A percentile compares a stretch with the other conserved stretches of the same genome.
Evolutionary conservation across 2,888 invertebrate genomes (phyloP).

Genomic region (Microctonus hyperodae): DNA sequence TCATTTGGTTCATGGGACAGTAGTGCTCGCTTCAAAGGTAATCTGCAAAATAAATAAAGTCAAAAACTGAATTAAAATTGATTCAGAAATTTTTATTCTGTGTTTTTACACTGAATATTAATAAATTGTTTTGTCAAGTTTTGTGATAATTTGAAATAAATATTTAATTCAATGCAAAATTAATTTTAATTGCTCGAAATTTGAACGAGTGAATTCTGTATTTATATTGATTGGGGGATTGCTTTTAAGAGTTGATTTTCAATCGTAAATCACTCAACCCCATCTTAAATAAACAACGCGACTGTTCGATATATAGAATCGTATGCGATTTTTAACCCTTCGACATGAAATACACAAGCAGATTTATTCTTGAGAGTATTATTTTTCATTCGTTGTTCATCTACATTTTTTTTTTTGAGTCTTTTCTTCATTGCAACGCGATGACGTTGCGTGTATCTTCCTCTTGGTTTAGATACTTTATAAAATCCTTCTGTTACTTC

Average conservation of each 20-base stretch:
- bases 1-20: constrained; percentile 70
- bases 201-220: constrained; percentile 34
- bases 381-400: constrained; percentile 21
- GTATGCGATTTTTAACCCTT: constrained; percentile 40
- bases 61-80: not conserved
- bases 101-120: not conserved
- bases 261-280: constrained; percentile 22
- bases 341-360: constrained; percentile 19
- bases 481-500: not conserved
- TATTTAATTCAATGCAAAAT: not conserved
- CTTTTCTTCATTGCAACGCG: not conserved
- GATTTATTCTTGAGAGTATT: constrained; percentile 26
- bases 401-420: not conserved
- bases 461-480: not conserved
- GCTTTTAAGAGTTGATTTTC: constrained; percentile 36
- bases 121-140: constrained; percentile 1
- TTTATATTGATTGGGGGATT: constrained; percentile 32
- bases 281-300: constrained; percentile 35
- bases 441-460: not conserved
- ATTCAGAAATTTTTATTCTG: not conserved
- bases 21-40: constrained; percentile 72
- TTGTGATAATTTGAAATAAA: not conserved
- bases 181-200: constrained; percentile 27
- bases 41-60: constrained; percentile 63
- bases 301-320: constrained; percentile 26